phyloP scores from a whole-genome alignment of 2,113 vertebrate genomes.

The Petroica traversi region DNA sequence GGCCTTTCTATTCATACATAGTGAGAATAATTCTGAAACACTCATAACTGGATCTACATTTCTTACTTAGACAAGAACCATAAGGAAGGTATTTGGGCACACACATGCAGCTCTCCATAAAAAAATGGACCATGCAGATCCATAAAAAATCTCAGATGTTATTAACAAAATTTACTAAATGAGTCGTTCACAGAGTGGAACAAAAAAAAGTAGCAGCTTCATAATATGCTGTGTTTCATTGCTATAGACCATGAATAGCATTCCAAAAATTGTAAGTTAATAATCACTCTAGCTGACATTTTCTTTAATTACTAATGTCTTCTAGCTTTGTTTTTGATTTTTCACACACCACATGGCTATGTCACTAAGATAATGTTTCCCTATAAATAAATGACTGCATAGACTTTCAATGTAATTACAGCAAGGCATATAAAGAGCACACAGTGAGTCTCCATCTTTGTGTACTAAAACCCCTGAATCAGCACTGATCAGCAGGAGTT shows the following conservation, averaged over 20 bases:
- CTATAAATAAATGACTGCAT: not conserved
- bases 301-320: not conserved
- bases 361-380: not conserved
- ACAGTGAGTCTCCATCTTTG: not conserved
- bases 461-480: not conserved
- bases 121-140: too few relatives aligned
- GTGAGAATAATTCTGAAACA: not conserved
- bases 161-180: not conserved
- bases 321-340: not conserved
- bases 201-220: not conserved
- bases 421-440: not conserved
- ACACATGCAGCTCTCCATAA: not conserved
- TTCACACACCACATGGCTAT: not conserved
- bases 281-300: not conserved
- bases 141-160: not conserved
- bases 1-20: not conserved
- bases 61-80: not conserved
- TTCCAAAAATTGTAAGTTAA: not conserved
- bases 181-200: not conserved
- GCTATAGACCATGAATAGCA: not conserved
- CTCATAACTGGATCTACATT: not conserved
- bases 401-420: not conserved
- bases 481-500: not conserved
- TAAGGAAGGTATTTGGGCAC: not conserved
- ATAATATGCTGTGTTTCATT: not conserved